Percentiles rank a stretch among this genome's conserved stretches.
Evolutionary conservation across 2,888 invertebrate species (phyloP).

Genomic region (Heliconius ismenius): DNA sequence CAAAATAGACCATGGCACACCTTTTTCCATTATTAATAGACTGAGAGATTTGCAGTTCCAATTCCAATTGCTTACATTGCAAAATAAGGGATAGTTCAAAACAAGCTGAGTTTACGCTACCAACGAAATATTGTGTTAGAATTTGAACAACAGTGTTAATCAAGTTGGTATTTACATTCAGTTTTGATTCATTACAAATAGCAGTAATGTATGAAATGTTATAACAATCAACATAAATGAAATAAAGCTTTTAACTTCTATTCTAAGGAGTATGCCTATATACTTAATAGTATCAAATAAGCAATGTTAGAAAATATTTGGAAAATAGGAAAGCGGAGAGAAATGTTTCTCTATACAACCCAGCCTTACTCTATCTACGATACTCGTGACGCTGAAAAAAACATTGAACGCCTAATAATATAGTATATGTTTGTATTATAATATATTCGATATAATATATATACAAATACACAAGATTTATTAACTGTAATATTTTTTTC

Average conservation of each 20-base stretch:
- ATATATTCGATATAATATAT: neutral
- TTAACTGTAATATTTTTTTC: constrained; percentile 41
- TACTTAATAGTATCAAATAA: no score
- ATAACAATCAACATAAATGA: neutral
- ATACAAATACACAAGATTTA: neutral
- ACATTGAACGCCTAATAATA: neutral
- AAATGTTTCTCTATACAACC: no score
- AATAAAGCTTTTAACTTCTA: neutral
- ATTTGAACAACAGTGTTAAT: constrained; percentile 48
- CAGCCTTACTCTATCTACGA: no score
- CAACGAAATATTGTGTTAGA: constrained; percentile 51
- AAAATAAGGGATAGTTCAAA: constrained; percentile 53
- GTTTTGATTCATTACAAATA: constrained; percentile 13
- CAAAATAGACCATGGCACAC: neutral
- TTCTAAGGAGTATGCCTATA: no score
- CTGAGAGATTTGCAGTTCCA: constrained; percentile 50
- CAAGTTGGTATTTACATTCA: constrained; percentile 39
- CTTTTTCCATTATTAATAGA: constrained; percentile 46
- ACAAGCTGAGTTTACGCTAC: constrained; percentile 50
- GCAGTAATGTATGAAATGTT: neutral
- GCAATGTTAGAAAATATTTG: no score
- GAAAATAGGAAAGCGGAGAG: no score
- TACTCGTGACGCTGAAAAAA: neutral
- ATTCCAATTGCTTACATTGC: constrained; percentile 47
- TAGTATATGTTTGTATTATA: neutral